Percentiles rank a stretch among this genome's conserved stretches.
These are phyloP conservation scores for Myotis pilosus DNA, from an alignment of 2,797 vertebrate species.

Conservation along the genomic window DNA sequence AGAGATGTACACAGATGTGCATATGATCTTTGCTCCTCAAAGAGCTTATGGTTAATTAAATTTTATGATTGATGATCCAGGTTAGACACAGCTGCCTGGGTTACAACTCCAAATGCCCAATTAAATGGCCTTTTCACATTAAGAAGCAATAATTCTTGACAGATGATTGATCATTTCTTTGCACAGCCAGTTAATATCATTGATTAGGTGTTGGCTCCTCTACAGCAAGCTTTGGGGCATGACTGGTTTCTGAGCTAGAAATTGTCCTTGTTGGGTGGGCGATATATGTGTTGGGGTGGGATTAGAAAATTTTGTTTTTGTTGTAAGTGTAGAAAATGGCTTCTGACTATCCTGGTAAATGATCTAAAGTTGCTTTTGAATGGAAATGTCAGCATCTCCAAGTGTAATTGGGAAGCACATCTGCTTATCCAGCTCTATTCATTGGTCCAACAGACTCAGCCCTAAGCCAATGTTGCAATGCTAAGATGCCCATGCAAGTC, in stretches of 20 bases:
- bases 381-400: not conserved
- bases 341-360: not conserved
- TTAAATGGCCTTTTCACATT: conserved; percentile 37
- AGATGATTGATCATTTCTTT: conserved; percentile 41
- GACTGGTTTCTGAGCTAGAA: not conserved
- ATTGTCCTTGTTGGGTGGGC: not conserved
- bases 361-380: conserved; percentile 28
- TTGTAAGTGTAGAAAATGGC: conserved; percentile 15
- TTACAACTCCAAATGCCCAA: not conserved
- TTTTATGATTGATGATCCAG: not conserved
- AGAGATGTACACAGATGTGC: not conserved
- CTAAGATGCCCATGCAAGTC: not conserved
- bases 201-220: not conserved
- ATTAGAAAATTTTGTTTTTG: not conserved
- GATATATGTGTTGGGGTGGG: not conserved
- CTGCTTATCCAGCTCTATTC: not conserved
- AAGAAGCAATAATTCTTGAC: conserved; percentile 45
- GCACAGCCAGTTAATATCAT: conserved; percentile 17
- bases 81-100: not conserved
- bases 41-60: conserved; percentile 43
- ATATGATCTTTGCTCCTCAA: not conserved
- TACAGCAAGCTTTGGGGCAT: not conserved
- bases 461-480: not conserved
- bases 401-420: not conserved
- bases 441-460: not conserved